These are phyloP conservation scores for Tretioscincus oriximinensis DNA, from an alignment of 2,113 vertebrate genomes.

Conservation along the genomic window DNA sequence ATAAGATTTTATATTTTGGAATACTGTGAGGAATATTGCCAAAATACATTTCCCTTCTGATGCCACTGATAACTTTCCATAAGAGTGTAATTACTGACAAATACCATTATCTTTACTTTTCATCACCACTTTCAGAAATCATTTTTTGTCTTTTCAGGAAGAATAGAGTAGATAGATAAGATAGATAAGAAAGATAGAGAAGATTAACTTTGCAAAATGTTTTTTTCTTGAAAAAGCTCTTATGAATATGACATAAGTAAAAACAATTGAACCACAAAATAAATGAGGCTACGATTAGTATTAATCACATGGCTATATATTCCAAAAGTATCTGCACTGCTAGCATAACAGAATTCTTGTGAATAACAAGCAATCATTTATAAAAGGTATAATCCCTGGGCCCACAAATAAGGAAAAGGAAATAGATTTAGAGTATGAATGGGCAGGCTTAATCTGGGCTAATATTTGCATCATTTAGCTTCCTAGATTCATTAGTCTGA, in stretches of 20 bases:
- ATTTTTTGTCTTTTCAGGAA: not conserved
- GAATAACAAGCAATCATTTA: not conserved
- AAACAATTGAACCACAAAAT: not conserved
- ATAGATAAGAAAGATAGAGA: too few species aligned
- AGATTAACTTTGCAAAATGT: not conserved
- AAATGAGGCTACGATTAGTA: not conserved
- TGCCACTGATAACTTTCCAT: too few species aligned
- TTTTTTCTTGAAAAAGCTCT: not conserved
- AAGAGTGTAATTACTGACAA: too few species aligned
- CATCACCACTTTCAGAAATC: not conserved
- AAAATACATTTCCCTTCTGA: too few species aligned
- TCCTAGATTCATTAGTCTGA: not conserved
- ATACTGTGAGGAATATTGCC: too few species aligned
- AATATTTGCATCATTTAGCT: not conserved
- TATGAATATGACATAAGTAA: not conserved
- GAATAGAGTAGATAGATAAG: not conserved
- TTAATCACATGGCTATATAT: too few species aligned
- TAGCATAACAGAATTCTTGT: not conserved
- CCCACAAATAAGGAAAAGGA: not conserved
- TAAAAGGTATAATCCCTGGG: not conserved
- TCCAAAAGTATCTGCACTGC: not conserved
- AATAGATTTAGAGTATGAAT: not conserved
- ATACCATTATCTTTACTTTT: not conserved
- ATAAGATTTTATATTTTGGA: too few species aligned
- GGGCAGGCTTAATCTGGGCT: not conserved